Evolutionary conservation across 2,797 vertebrate species (phyloP).

Genomic region (Pelodytes ibericus): DNA sequence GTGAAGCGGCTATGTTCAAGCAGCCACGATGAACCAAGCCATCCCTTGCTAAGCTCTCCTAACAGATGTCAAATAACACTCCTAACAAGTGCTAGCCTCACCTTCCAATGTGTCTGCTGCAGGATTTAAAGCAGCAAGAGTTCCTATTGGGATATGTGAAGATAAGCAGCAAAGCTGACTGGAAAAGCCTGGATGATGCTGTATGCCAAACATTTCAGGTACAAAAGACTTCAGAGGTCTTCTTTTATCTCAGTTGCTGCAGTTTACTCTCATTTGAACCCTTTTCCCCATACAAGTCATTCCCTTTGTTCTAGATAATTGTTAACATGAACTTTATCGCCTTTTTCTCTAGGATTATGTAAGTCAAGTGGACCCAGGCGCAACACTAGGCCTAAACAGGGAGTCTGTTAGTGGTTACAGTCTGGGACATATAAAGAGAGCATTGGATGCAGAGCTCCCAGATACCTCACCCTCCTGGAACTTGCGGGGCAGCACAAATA

Average conservation of each 20-base stretch:
- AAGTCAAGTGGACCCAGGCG: constrained; percentile 87
- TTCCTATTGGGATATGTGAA: constrained; percentile 87
- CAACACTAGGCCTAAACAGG: constrained; percentile 85
- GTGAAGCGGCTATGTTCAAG: no score
- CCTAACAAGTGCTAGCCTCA: neutral
- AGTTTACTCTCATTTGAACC: neutral
- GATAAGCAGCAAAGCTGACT: constrained; percentile 81
- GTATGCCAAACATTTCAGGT: constrained; percentile 89
- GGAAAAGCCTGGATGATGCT: constrained; percentile 86
- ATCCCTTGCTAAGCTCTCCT: no score
- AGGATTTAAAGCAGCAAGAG: constrained; percentile 89
- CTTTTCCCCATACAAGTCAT: no score
- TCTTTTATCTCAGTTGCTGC: neutral
- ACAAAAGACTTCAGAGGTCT: neutral
- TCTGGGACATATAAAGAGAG: constrained; percentile 80
- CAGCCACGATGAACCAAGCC: no score
- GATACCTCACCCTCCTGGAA: constrained; percentile 79
- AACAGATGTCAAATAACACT: no score
- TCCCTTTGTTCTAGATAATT: neutral
- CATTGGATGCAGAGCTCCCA: constrained; percentile 81
- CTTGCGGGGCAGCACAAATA: constrained; percentile 70
- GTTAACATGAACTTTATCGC: neutral
- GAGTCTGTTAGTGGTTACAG: constrained; percentile 90
- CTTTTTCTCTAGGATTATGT: constrained; percentile 82
- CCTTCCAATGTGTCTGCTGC: constrained; percentile 11